These are phyloP conservation scores for Ferdinandea cuprea DNA, from an alignment of 2,888 invertebrate species.

Conservation along the genomic window DNA sequence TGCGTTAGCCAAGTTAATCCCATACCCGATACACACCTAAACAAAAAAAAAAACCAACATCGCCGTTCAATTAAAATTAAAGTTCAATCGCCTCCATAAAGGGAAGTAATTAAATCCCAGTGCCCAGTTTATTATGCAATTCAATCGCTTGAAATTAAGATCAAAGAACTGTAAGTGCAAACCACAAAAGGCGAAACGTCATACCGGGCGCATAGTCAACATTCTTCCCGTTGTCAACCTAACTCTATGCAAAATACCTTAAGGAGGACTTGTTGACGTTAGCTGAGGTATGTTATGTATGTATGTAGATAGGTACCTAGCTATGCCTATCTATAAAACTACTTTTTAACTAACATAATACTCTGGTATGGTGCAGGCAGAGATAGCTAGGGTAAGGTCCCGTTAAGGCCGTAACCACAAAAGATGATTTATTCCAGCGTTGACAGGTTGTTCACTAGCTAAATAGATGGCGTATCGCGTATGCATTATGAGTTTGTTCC, in stretches of 20 bases:
- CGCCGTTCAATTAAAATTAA: constrained; percentile 25
- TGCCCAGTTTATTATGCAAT: constrained; percentile 73
- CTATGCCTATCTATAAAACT: constrained; percentile 6
- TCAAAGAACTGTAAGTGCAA: constrained; percentile 73
- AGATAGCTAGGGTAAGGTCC: constrained; percentile 69
- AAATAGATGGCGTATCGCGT: constrained; percentile 47
- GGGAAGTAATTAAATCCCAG: constrained; percentile 59
- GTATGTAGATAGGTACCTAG: background rate
- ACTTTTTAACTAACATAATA: constrained; percentile 37
- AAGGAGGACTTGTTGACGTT: constrained; percentile 60
- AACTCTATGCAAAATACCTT: constrained; percentile 54
- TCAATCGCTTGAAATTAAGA: constrained; percentile 70
- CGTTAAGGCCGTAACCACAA: constrained; percentile 73
- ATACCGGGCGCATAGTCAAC: constrained; percentile 57
- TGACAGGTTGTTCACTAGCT: constrained; percentile 72
- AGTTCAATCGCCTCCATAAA: constrained; percentile 67
- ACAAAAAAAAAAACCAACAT: no score
- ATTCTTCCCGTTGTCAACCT: constrained; percentile 70
- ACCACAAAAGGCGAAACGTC: constrained; percentile 70
- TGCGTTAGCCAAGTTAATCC: no score
- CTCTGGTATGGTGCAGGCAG: constrained; percentile 41
- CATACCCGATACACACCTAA: no score
- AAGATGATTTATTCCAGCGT: constrained; percentile 68
- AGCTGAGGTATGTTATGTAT: background rate
- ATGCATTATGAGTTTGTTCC: constrained; percentile 55